Evolutionary conservation across 2,113 vertebrate genomes (phyloP).

Genomic region (Otocyon megalotis): DNA sequence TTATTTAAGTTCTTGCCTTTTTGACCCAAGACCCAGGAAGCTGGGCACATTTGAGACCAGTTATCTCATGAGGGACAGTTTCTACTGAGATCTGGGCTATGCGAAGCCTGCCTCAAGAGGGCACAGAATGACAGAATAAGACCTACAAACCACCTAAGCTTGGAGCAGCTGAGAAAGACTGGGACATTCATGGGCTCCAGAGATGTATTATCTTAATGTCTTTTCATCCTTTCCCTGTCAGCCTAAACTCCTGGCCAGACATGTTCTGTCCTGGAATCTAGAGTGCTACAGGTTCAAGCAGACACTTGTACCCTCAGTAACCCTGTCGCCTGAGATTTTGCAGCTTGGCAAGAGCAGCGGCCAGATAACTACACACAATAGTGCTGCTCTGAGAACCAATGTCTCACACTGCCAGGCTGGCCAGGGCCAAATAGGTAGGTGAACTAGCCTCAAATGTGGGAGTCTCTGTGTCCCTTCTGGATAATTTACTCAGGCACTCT

Average conservation of each 20-base stretch:
- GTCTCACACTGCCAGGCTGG: background rate
- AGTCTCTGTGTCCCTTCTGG: background rate
- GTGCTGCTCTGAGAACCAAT: background rate
- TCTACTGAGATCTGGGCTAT: background rate
- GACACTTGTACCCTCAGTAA: background rate
- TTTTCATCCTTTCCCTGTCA: background rate
- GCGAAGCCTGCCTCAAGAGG: background rate
- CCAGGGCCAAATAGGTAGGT: background rate
- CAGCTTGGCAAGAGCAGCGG: background rate
- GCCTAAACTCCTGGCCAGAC: background rate
- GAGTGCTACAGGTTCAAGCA: background rate
- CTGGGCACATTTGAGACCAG: background rate
- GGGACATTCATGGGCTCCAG: background rate
- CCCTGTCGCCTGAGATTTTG: background rate
- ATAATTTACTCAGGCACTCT: background rate
- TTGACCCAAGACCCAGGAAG: background rate
- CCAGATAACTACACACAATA: background rate
- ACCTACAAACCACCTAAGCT: background rate
- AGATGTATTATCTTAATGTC: background rate
- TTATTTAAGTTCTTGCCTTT: background rate
- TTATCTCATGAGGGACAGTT: background rate
- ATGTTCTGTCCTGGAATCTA: background rate
- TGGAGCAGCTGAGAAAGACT: background rate
- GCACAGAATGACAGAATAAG: background rate
- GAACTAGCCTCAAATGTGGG: background rate